Evolutionary conservation across 2,113 vertebrate species (phyloP), one percentile per base, ranked within the genome.

Genomic region (Hyla sarda): DNA sequence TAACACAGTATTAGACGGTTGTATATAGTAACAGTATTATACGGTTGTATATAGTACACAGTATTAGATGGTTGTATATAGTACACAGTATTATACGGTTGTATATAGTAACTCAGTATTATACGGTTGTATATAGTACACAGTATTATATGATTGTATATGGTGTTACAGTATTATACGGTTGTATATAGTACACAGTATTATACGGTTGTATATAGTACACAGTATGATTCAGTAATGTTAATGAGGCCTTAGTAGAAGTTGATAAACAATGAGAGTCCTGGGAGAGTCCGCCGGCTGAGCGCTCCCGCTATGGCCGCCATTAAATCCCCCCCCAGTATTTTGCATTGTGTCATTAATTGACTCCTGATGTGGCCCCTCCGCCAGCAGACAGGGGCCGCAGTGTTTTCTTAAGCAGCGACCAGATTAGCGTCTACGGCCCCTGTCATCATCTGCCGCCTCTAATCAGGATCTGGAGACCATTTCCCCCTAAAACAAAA

Each of bases 341-440:
- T n/a, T 34, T 3, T 65, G 71, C n/a, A 0, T 0, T 25, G 41
- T 82, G 86, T 87, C 88, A 71, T 56, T 87, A 83, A 88, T 62
- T 50, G 52, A 16, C 0, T 45, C 88, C 76, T 69, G 13, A n/a
- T 84, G 62, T 88, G 60, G 76, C 88, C 90, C 89, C 91, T 90
- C 67, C 75, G 10, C 75, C 88, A 82, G 28, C 60, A 6, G 1
- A 21, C 14, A 54, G 71, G 58, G 60, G 62, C 83, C 14, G 9
- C 14, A 28, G 62, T 88, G 87, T 69, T 56, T 88, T 79, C 82
- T 89, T 87, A 91, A 88, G 89, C 88, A 65, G 80, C 69, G 60
- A 50, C 72, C 75, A 19, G 28, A 65, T 71, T 87, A 62, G 37
- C 13, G 19, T 58, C 74, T 58, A 58, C 13, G 74, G 25, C 3